phyloP scores from a whole-genome alignment of 2,113 vertebrate species.

The Gorsachius goisagi region DNA sequence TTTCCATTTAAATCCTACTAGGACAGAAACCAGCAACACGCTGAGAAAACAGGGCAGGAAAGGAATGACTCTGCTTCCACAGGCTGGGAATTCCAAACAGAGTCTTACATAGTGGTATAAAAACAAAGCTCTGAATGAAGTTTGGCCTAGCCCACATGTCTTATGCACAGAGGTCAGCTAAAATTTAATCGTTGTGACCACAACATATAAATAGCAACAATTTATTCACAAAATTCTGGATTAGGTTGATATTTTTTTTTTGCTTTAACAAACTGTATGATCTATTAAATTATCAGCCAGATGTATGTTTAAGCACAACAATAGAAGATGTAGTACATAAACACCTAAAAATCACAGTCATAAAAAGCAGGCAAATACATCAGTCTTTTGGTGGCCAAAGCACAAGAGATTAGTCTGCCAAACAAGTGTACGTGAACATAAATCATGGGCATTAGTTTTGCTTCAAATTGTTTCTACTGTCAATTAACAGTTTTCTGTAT shows the following conservation, averaged over 20 bases:
- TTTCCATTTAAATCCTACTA: not conserved
- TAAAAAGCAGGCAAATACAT: slow-evolving; percentile 33
- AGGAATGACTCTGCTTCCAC: not conserved
- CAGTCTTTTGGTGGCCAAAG: not conserved
- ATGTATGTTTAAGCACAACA: slow-evolving; percentile 17
- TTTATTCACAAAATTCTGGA: slow-evolving; percentile 62
- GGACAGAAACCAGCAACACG: not conserved
- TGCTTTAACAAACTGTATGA: not conserved
- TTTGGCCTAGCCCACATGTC: not conserved
- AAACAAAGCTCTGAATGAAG: not conserved
- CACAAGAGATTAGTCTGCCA: not conserved
- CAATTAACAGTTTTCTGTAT: not conserved
- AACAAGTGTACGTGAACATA: not conserved
- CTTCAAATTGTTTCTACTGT: not conserved
- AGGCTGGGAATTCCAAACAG: not conserved
- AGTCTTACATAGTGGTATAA: not conserved
- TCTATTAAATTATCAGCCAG: slow-evolving; percentile 1
- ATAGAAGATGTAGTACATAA: slow-evolving; percentile 33
- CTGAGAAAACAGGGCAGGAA: not conserved
- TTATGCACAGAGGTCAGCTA: not conserved
- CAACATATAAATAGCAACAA: slow-evolving; percentile 68
- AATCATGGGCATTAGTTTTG: not conserved
- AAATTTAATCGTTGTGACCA: not conserved
- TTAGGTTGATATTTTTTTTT: not conserved
- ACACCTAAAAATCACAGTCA: slow-evolving; percentile 43